These are phyloP conservation scores for Synergus laeviventris DNA, from an alignment of 2,888 invertebrate species.

Conservation along the genomic window DNA sequence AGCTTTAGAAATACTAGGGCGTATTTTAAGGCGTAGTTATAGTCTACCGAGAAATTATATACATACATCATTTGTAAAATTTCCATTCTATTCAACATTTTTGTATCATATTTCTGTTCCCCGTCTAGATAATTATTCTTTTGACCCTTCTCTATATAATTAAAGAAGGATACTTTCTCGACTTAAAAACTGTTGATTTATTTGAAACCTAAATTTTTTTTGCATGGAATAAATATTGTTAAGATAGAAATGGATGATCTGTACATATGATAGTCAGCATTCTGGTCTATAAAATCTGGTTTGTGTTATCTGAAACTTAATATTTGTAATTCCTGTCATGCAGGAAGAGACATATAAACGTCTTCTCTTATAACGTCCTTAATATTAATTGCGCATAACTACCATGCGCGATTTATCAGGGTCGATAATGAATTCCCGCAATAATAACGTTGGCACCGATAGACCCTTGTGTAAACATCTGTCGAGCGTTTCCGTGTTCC, in stretches of 20 bases:
- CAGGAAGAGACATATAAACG: neutral
- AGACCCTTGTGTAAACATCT: constrained; percentile 45
- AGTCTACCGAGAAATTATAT: neutral
- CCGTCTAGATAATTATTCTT: too few relatives aligned
- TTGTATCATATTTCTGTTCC: too few relatives aligned
- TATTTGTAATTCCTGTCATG: neutral
- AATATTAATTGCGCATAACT: constrained; percentile 48
- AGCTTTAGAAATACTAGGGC: neutral
- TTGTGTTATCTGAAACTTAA: neutral
- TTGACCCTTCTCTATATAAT: too few relatives aligned
- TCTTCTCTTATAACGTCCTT: constrained; percentile 32
- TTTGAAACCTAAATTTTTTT: too few relatives aligned
- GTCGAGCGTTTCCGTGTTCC: constrained; percentile 50
- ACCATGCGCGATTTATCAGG: constrained; percentile 30
- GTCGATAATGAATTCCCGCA: constrained; percentile 50
- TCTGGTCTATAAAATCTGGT: constrained; percentile 2
- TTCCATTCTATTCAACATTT: neutral
- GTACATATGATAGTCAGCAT: too few relatives aligned
- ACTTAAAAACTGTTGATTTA: too few relatives aligned
- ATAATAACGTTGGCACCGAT: constrained; percentile 51
- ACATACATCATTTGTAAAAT: neutral
- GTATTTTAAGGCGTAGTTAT: neutral
- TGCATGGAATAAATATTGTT: too few relatives aligned
- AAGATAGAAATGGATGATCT: too few relatives aligned
- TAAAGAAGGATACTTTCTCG: too few relatives aligned